These are phyloP conservation scores for Acanthosepion lycidas DNA, from an alignment of 2,888 invertebrate genomes.

Conservation along the genomic window DNA sequence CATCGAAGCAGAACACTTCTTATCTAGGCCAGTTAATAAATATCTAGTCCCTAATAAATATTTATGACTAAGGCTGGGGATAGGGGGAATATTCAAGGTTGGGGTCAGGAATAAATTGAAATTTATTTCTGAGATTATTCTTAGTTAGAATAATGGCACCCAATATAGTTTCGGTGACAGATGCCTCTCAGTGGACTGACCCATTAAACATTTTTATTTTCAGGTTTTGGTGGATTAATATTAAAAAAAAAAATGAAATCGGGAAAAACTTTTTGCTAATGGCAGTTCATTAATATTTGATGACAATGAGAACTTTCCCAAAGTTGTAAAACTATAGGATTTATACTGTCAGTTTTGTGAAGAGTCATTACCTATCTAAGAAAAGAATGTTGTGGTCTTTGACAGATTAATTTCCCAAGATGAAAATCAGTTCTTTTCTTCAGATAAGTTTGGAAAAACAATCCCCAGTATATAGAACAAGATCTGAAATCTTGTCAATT, in stretches of 20 bases:
- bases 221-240: background rate
- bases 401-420: too few relatives aligned
- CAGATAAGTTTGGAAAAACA: too few relatives aligned
- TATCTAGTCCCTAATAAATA: background rate
- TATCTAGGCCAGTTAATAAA: slow-evolving; percentile 4
- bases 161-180: background rate
- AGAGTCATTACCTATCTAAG: too few relatives aligned
- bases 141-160: background rate
- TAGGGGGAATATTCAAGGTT: background rate
- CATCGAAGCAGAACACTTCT: slow-evolving; percentile 37
- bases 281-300: too few relatives aligned
- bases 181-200: background rate
- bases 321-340: too few relatives aligned
- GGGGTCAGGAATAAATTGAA: slow-evolving; percentile 33
- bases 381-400: too few relatives aligned
- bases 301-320: too few relatives aligned
- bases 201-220: background rate
- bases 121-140: background rate
- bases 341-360: too few relatives aligned
- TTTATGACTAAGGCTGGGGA: background rate
- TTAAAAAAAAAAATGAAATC: background rate
- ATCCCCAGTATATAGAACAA: too few relatives aligned
- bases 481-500: too few relatives aligned
- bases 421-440: too few relatives aligned
- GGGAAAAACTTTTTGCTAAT: background rate